Evolutionary conservation across 2,113 vertebrate species (phyloP), one percentile per base, ranked within the genome.

Genomic region (Callocephalon fimbriatum): DNA sequence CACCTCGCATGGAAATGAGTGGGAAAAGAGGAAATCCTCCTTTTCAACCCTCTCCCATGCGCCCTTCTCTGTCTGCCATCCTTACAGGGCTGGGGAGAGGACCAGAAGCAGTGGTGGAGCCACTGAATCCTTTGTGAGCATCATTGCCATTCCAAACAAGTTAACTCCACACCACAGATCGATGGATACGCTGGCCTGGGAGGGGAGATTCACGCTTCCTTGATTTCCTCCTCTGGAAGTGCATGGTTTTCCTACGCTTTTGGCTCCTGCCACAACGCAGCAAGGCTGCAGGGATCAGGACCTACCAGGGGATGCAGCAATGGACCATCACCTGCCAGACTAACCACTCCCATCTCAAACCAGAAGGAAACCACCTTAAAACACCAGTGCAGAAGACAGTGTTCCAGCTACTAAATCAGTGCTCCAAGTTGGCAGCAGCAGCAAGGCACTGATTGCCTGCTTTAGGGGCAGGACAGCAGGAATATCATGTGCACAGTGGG

Each of bases 141-240:
- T 88, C 86, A 94, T 37, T 92, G 79, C 78, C 96, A 90, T 95
- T 96, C 94, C 13, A 44, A 80, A 94, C 50, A 35, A 94, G 94
- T 83, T 58, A 94, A 96, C 61, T 91, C 86, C 91, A 76, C 87
- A 73, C 88, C 89, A 86, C 8, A 18, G 79, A 95, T 95, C 65
- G 35, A 94, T 84, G 89, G 67, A 51, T 76, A 47, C 10, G 17
- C 72, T 0, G 14, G 48, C 40, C 40, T 42, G 53, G 45, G 70
- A 88, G 81, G 80, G 59, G 88, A 88, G 68, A 85, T 40, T 84
- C 74, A 54, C 10, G 19, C 40, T 71, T 77, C 85, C 76, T 59
- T 73, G 54, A 50, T 82, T 96, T 82, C 59, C 47, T 63, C 15
- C 62, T 48, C 79, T 61, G 66, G 68, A 74, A 76, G 61, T 0